Evolutionary conservation across 2,113 vertebrate genomes (phyloP).

Genomic region (Nicator chloris): DNA sequence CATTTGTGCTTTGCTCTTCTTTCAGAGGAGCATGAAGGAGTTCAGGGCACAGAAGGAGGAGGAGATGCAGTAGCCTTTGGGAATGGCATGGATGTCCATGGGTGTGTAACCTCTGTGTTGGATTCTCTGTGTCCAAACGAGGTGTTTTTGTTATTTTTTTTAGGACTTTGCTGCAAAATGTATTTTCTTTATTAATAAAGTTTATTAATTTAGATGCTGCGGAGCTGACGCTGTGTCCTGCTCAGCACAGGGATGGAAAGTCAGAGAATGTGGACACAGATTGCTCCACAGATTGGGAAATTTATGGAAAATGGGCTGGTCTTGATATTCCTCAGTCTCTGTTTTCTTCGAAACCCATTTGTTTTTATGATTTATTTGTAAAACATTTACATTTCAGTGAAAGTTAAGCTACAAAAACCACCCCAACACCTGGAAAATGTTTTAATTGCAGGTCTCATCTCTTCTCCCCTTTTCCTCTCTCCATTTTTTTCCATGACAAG

Average conservation of each 20-base stretch:
- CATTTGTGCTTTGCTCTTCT: neutral
- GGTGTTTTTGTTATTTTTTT: neutral
- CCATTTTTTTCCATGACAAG: neutral
- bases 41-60: slow-evolving; percentile 74
- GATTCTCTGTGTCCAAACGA: neutral
- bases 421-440: neutral
- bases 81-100: neutral
- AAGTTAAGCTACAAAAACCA: neutral
- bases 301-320: neutral
- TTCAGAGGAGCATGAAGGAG: slow-evolving; percentile 76
- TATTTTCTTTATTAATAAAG: slow-evolving; percentile 15
- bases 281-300: neutral
- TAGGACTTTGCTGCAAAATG: neutral
- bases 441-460: neutral
- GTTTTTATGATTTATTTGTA: neutral
- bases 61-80: slow-evolving; percentile 72
- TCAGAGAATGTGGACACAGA: neutral
- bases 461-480: neutral
- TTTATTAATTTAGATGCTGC: neutral
- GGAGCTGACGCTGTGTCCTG: neutral
- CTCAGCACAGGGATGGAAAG: neutral
- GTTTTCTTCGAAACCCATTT: neutral
- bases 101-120: neutral
- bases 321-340: neutral
- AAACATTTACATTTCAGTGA: neutral